Evolutionary conservation across 2,113 vertebrate genomes (phyloP).

Genomic region (Thalassoma bifasciatum): DNA sequence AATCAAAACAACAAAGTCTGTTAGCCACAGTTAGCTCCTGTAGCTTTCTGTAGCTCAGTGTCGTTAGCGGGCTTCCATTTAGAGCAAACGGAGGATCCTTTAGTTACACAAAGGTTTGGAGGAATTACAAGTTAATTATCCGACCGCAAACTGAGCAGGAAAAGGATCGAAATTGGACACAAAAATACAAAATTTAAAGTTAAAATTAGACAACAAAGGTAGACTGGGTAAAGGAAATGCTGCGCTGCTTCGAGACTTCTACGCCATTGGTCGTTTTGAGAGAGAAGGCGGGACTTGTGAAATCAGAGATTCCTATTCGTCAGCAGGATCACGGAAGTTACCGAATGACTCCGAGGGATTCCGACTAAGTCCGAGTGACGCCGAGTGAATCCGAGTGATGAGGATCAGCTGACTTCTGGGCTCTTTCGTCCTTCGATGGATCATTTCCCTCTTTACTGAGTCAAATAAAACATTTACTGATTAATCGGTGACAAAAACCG

Average conservation of each 20-base stretch:
- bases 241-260: slow-evolving; percentile 30
- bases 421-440: slow-evolving; percentile 14
- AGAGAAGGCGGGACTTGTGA: slow-evolving; percentile 43
- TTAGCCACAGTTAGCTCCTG: slow-evolving; percentile 58
- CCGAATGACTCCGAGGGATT: slow-evolving; percentile 21
- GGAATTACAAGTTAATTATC: too few species aligned
- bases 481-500: background rate
- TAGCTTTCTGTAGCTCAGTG: slow-evolving; percentile 20
- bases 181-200: slow-evolving; percentile 21
- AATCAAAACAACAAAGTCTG: slow-evolving; percentile 36
- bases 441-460: background rate
- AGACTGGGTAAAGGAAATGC: slow-evolving; percentile 31
- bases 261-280: slow-evolving; percentile 56
- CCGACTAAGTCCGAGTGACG: slow-evolving; percentile 36
- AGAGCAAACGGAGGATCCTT: background rate
- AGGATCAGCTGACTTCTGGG: slow-evolving; percentile 64
- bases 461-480: background rate
- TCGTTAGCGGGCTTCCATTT: slow-evolving; percentile 49
- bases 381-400: slow-evolving; percentile 49
- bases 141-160: fast-evolving
- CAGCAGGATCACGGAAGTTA: background rate
- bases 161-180: background rate
- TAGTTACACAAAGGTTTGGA: background rate
- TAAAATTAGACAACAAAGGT: slow-evolving; percentile 51
- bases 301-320: slow-evolving; percentile 23